Conservation (phyloP, 2,797 vertebrate species). For the Sebastes matsubarae region DNA sequence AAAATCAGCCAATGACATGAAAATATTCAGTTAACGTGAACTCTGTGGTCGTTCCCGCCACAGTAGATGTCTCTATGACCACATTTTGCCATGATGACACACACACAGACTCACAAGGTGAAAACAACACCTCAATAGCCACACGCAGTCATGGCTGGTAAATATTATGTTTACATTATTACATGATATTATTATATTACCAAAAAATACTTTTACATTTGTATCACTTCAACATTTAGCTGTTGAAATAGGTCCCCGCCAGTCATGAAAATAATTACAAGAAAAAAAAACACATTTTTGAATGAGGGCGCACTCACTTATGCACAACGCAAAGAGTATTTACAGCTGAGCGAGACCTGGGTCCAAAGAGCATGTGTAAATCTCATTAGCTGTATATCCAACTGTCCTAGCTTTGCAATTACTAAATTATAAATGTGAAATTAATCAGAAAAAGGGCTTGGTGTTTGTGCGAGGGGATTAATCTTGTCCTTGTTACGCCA, state of each 20-base stretch:
- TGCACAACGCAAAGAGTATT: constrained; percentile 35
- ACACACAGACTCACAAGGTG: background rate
- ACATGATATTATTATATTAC: background rate
- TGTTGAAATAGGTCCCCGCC: background rate
- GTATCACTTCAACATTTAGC: background rate
- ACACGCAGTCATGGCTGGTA: background rate
- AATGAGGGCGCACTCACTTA: constrained; percentile 3
- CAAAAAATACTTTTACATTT: background rate
- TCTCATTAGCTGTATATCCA: constrained; percentile 77
- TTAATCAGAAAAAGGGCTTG: constrained; percentile 76
- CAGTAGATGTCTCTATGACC: background rate
- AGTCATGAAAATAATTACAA: background rate
- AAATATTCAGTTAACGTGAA: too few species aligned
- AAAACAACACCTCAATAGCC: background rate
- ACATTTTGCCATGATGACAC: background rate
- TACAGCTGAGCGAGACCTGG: constrained; percentile 53
- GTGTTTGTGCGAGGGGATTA: constrained; percentile 78
- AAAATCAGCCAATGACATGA: too few species aligned
- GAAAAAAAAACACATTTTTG: background rate
- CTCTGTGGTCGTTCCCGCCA: background rate
- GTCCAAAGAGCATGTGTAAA: constrained; percentile 71
- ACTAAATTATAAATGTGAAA: constrained; percentile 81
- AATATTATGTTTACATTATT: background rate
- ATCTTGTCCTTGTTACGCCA: constrained; percentile 80
- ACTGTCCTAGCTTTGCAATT: constrained; percentile 75